Conservation (phyloP, 1,140 invertebrate genomes). For the Drosophila aff. region DNA sequence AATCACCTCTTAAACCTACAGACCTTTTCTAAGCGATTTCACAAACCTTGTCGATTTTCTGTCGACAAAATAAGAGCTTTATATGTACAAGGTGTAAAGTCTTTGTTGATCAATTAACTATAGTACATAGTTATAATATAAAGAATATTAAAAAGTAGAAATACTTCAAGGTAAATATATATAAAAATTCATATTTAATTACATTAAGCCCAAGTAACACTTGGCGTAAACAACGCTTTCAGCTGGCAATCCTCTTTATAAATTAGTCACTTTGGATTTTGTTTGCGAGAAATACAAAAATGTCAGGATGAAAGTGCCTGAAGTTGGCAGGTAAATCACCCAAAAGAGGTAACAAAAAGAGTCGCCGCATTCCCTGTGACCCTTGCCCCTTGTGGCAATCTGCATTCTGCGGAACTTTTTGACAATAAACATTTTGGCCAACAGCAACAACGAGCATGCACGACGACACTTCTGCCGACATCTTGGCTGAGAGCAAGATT, state of each 20-base stretch:
- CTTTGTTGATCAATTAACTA: neutral
- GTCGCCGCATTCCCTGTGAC: neutral
- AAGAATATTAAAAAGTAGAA: neutral
- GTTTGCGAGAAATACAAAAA: conserved; percentile 8
- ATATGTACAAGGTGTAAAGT: too few species aligned
- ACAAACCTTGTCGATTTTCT: neutral
- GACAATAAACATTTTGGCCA: conserved; percentile 74
- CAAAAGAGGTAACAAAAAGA: neutral
- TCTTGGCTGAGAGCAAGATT: conserved; percentile 41
- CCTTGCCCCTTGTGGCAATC: conserved; percentile 3
- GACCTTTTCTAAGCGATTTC: neutral
- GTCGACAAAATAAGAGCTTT: neutral
- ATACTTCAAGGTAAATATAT: neutral
- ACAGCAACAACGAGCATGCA: conserved; percentile 38
- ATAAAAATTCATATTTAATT: neutral
- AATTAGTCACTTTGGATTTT: conserved; percentile 8
- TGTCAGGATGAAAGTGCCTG: neutral
- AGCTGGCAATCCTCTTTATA: neutral
- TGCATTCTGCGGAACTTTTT: conserved; percentile 50
- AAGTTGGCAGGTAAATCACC: conserved; percentile 2
- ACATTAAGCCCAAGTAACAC: neutral
- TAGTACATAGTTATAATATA: neutral
- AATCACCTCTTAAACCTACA: neutral
- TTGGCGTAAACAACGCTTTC: neutral
- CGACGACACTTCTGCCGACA: conserved; percentile 57